Evolutionary conservation across 1,140 invertebrate species (phyloP).

Genomic region (Heliconius hewitsoni): DNA sequence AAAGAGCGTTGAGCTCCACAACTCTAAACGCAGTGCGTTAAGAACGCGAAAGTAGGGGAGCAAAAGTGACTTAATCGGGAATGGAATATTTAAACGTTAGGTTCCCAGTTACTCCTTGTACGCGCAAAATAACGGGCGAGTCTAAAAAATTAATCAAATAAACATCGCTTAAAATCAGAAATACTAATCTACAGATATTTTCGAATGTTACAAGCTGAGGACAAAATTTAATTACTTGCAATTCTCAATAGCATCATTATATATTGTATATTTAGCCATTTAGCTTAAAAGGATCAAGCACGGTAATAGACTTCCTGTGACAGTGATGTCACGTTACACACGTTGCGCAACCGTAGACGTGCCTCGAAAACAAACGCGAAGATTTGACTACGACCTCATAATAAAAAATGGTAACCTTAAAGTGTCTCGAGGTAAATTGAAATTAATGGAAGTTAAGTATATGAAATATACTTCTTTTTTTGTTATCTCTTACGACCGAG

Average conservation of each 20-base stretch:
- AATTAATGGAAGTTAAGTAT: slow-evolving; percentile 21
- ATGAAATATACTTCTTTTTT: slow-evolving; percentile 13
- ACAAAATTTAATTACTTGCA: background rate
- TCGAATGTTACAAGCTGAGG: too few relatives aligned
- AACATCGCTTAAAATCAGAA: too few relatives aligned
- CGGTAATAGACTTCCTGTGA: slow-evolving; percentile 58
- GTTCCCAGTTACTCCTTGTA: too few relatives aligned
- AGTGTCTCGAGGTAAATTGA: slow-evolving; percentile 25
- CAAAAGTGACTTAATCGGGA: too few relatives aligned
- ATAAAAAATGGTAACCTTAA: slow-evolving; percentile 35
- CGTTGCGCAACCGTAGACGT: slow-evolving; percentile 25
- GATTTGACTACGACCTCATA: slow-evolving; percentile 33
- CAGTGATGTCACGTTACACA: slow-evolving; percentile 48
- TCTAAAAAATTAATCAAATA: too few relatives aligned
- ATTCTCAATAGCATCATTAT: slow-evolving; percentile 4
- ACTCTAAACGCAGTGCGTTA: too few relatives aligned
- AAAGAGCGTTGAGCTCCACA: too few relatives aligned
- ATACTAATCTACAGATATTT: too few relatives aligned
- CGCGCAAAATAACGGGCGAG: too few relatives aligned
- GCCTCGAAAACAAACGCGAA: slow-evolving; percentile 30
- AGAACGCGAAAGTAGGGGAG: too few relatives aligned
- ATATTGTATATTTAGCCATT: slow-evolving; percentile 57
- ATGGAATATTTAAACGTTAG: too few relatives aligned
- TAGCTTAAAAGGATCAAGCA: slow-evolving; percentile 69
- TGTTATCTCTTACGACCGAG: background rate